phyloP scores from a whole-genome alignment of 2,888 invertebrate genomes.

The Siphlonurus alternatus region DNA sequence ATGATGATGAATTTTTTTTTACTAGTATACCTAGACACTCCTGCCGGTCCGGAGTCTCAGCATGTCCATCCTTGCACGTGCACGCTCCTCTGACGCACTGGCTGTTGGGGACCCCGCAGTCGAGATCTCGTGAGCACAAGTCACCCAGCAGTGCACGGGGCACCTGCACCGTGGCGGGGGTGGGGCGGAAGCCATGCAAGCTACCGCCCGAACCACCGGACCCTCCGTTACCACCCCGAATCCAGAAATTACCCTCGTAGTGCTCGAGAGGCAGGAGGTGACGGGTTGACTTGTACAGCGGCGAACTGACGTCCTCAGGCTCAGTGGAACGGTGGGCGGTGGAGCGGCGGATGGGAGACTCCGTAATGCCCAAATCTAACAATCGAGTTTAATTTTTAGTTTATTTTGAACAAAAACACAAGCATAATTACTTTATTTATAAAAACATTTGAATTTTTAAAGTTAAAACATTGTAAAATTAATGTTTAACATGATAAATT shows the following conservation, averaged over 20 bases:
- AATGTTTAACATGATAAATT: too few species aligned
- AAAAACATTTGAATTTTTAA: too few species aligned
- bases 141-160: constrained; percentile 58
- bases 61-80: constrained; percentile 48
- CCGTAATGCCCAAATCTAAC: constrained; percentile 31
- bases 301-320: constrained; percentile 51
- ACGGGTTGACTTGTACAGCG: constrained; percentile 60
- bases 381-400: too few species aligned
- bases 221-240: neutral
- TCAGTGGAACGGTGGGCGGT: constrained; percentile 59
- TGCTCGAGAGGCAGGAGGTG: constrained; percentile 35
- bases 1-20: too few species aligned
- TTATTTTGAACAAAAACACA: too few species aligned
- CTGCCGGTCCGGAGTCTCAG: constrained; percentile 43
- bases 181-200: constrained; percentile 37
- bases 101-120: constrained; percentile 53
- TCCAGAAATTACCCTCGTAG: constrained; percentile 6
- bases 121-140: constrained; percentile 48
- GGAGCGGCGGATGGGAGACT: constrained; percentile 57
- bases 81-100: constrained; percentile 58
- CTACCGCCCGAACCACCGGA: constrained; percentile 1
- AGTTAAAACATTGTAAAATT: too few species aligned
- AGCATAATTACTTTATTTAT: too few species aligned
- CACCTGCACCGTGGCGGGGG: constrained; percentile 43
- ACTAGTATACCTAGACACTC: constrained; percentile 31